Evolutionary conservation across 2,113 vertebrate species (phyloP), one percentile per base, ranked within the genome.

Genomic region (Entomyzon cyanotis): DNA sequence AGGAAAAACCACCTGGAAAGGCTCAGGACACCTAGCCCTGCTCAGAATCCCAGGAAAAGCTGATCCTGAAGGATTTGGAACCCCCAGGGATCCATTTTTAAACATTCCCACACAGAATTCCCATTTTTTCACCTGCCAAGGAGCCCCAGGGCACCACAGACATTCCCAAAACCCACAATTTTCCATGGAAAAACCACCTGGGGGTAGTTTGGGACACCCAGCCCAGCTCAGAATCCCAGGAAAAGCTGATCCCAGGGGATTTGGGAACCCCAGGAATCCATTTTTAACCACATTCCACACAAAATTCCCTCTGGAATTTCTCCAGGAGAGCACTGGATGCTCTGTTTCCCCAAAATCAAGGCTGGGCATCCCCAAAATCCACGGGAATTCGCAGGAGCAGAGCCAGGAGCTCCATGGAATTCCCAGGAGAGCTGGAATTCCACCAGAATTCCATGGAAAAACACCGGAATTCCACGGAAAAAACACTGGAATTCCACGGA

Each of bases 201-300:
- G 33, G 25, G 12, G 46, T 0, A 14, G 15, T 35, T 10, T 42
- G 3, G n/a, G n/a, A 59, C 22, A 12, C 4, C 14, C 53, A 4
- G 4, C 13, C 33, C 53, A 2, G 18, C 71, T 46, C 71, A 74
- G 24, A 5, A n/a, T 21, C 39, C 70, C 9, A 0, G 17, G 31
- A 44, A 44, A 73, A 56, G 13, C 71, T 1, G 1, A 21, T 44
- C 71, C 44, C 3, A 3, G 24, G 21, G 8, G 1, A 58, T 44
- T 1, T 44, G 39, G 1, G 2, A 55, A 3, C 12, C 30, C 39
- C 24, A 27, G 22, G 1, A 0, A 42, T 12, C 24, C 24, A 13
- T 47, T 31, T 81, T 53, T 23, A 2, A 47, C 12, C 41, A n/a
- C 41, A 10, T 30, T 62, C 62, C 35, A 19, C 5, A 5, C 4